Evolutionary conservation across 2,888 invertebrate genomes (phyloP).

Genomic region (Cataglyphis livida): DNA sequence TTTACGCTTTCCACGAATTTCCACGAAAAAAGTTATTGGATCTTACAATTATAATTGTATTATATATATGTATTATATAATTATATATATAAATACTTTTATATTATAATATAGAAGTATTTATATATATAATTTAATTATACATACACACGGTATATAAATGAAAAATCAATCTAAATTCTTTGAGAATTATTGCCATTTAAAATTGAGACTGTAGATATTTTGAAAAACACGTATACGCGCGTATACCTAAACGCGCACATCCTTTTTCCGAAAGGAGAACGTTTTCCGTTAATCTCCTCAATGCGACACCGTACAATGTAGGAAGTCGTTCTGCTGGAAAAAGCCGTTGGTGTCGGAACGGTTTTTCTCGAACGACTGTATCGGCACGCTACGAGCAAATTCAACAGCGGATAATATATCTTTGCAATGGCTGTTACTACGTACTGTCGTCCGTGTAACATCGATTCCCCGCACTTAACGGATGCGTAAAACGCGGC

Average conservation of each 20-base stretch:
- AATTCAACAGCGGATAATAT: conserved; percentile 53
- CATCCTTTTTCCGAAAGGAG: conserved; percentile 11
- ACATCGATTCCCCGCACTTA: conserved; percentile 50
- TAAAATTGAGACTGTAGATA: background rate
- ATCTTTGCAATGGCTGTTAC: conserved; percentile 41
- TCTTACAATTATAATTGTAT: too few species aligned
- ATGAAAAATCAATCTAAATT: background rate
- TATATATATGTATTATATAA: too few species aligned
- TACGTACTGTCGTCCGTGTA: conserved; percentile 38
- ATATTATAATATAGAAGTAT: too few species aligned
- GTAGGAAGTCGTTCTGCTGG: conserved; percentile 41
- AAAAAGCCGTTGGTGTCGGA: conserved; percentile 38
- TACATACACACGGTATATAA: too few species aligned
- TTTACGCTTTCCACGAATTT: background rate
- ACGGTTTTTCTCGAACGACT: conserved; percentile 48
- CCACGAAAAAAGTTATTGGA: background rate
- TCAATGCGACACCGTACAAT: conserved; percentile 41
- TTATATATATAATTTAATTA: too few species aligned
- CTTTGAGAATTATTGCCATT: background rate
- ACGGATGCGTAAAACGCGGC: conserved; percentile 39
- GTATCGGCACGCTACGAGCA: conserved; percentile 43
- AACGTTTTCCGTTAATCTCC: conserved; percentile 49
- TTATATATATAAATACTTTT: too few species aligned
- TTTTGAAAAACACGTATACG: background rate
- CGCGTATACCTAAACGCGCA: background rate